phyloP scores from a whole-genome alignment of 2,797 vertebrate species.

The Lemur catta region DNA sequence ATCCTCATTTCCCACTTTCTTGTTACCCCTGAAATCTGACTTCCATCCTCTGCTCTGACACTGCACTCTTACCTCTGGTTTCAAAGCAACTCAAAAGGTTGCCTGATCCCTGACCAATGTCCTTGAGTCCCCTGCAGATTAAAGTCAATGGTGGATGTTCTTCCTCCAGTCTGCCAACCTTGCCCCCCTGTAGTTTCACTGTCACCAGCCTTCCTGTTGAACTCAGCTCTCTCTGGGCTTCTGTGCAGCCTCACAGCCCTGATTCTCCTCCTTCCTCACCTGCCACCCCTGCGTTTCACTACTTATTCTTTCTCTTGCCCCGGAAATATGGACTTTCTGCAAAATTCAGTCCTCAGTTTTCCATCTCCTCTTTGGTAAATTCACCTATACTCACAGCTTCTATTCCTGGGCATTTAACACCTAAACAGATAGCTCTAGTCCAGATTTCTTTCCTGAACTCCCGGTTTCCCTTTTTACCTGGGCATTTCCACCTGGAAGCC shows the following conservation, averaged over 20 bases:
- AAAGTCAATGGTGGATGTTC: neutral
- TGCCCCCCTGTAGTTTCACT: neutral
- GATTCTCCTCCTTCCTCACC: neutral
- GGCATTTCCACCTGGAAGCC: neutral
- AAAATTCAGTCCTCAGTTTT: neutral
- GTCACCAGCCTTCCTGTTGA: neutral
- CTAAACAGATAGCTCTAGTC: neutral
- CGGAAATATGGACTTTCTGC: neutral
- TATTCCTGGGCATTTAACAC: neutral
- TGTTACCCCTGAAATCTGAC: neutral
- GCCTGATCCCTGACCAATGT: neutral
- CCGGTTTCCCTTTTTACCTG: neutral
- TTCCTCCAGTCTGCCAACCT: neutral
- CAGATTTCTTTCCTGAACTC: neutral
- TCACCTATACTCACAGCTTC: neutral
- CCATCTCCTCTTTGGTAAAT: neutral
- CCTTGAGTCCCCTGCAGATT: neutral
- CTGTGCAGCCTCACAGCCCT: neutral
- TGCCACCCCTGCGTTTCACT: neutral
- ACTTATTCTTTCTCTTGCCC: neutral
- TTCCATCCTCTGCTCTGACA: neutral
- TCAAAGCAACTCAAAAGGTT: neutral
- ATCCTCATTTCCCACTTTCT: neutral
- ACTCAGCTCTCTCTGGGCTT: neutral
- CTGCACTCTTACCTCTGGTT: neutral